Conservation (phyloP, 2,888 invertebrate species). For the Linnaemya vulpina region DNA sequence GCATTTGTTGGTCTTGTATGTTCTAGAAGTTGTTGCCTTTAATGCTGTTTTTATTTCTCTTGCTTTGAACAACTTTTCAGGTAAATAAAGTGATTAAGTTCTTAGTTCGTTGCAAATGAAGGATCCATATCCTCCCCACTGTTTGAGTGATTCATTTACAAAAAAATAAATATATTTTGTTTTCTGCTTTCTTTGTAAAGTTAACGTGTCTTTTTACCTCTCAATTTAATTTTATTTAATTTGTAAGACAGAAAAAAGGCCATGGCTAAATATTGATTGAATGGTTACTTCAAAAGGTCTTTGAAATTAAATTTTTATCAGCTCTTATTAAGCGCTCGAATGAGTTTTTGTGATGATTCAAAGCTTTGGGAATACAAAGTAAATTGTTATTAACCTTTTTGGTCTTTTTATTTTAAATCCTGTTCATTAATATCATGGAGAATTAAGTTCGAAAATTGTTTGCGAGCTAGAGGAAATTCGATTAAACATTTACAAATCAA, state of each 20-base stretch:
- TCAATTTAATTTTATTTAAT: neutral
- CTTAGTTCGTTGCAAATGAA: conserved; percentile 24
- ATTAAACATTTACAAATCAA: neutral
- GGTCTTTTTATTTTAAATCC: neutral
- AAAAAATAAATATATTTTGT: conserved; percentile 10
- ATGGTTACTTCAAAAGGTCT: neutral
- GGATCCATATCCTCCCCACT: neutral
- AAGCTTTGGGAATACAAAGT: neutral
- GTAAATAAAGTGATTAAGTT: conserved; percentile 50
- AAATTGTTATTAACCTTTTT: neutral
- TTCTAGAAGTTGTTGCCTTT: neutral
- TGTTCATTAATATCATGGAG: too few species aligned
- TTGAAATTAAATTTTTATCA: neutral
- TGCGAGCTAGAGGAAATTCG: too few species aligned
- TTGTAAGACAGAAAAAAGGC: neutral
- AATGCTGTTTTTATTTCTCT: neutral
- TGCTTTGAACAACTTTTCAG: conserved; percentile 13
- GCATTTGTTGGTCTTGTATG: neutral
- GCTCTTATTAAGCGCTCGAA: conserved; percentile 1
- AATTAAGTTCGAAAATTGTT: too few species aligned
- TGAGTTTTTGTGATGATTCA: neutral
- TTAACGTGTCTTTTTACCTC: neutral
- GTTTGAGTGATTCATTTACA: conserved; percentile 10
- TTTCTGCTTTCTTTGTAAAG: neutral
- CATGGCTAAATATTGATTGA: conserved; percentile 3